Conservation (phyloP, 23 tunicate genomes). For the Phallusia fumigata region DNA sequence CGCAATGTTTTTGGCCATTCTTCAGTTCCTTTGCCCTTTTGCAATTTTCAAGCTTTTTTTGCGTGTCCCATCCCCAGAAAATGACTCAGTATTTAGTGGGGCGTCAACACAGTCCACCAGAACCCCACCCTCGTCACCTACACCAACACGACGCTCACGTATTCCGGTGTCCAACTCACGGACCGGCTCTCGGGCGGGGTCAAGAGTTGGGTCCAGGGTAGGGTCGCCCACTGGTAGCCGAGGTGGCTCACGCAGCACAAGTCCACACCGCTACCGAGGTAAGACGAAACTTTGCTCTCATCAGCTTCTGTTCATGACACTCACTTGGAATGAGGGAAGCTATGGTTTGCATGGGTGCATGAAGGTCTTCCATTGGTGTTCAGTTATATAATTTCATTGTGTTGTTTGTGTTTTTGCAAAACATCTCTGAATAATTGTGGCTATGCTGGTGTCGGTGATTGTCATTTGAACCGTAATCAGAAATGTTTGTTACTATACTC, state of each 20-base stretch:
- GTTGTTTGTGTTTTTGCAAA: too few relatives aligned
- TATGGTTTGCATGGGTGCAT: background rate
- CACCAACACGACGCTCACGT: conserved; percentile 66
- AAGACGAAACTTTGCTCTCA: conserved; percentile 13
- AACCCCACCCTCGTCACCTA: conserved; percentile 92
- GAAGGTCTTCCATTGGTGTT: background rate
- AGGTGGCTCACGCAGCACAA: conserved; percentile 49
- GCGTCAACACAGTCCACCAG: conserved; percentile 26
- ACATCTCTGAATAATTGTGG: too few relatives aligned
- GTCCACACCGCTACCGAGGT: conserved; percentile 93
- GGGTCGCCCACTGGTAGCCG: conserved; percentile 87
- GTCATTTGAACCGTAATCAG: too few relatives aligned
- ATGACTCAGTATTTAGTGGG: conserved; percentile 22
- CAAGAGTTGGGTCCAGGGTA: conserved; percentile 83
- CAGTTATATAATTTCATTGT: too few relatives aligned
- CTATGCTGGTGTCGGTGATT: too few relatives aligned
- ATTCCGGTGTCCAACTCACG: conserved; percentile 83
- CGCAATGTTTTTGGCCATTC: too few relatives aligned
- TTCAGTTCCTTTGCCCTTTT: too few relatives aligned
- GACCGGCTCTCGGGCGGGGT: conserved; percentile 78
- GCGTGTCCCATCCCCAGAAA: conserved; percentile 5
- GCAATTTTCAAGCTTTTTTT: background rate
- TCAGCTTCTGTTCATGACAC: too few relatives aligned
- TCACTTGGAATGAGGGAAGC: too few relatives aligned
- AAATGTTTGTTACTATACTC: too few relatives aligned